Conservation (phyloP, 2,888 invertebrate species). For the Dromius quadrimaculatus region DNA sequence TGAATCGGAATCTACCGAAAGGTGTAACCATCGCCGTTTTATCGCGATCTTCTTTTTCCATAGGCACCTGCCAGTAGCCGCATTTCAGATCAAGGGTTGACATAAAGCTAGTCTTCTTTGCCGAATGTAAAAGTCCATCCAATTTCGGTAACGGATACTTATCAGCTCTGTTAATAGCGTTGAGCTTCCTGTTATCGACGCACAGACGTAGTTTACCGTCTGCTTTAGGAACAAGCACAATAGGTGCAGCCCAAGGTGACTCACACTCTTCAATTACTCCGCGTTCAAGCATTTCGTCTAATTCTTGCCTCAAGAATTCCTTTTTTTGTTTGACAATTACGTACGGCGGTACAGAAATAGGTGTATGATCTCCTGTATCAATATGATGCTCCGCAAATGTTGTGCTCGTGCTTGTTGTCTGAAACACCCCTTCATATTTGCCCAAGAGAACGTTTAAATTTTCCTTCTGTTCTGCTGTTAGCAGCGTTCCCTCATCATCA, state of each 20-base stretch:
- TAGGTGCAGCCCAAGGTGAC: constrained; percentile 60
- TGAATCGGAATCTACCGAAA: constrained; percentile 40
- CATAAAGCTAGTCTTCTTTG: constrained; percentile 48
- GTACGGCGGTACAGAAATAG: constrained; percentile 1
- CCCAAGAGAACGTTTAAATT: background rate
- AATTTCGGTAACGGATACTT: constrained; percentile 59
- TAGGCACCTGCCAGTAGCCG: background rate
- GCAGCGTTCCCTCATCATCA: background rate
- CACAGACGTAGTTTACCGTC: no score
- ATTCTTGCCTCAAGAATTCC: constrained; percentile 54
- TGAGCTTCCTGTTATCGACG: no score
- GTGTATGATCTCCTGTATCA: background rate
- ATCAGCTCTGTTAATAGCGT: no score
- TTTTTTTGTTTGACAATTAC: background rate
- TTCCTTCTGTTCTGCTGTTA: background rate
- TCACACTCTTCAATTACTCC: constrained; percentile 61
- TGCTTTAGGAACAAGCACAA: constrained; percentile 59
- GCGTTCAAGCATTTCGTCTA: constrained; percentile 58
- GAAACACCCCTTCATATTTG: background rate
- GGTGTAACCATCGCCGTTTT: constrained; percentile 18
- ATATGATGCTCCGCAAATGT: background rate
- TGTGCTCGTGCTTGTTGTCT: background rate
- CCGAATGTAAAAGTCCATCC: constrained; percentile 42
- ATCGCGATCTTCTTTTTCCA: background rate
- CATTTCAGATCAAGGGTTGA: constrained; percentile 1